Conservation (phyloP, 1,140 invertebrate species). For the Atta cephalotes region DNA sequence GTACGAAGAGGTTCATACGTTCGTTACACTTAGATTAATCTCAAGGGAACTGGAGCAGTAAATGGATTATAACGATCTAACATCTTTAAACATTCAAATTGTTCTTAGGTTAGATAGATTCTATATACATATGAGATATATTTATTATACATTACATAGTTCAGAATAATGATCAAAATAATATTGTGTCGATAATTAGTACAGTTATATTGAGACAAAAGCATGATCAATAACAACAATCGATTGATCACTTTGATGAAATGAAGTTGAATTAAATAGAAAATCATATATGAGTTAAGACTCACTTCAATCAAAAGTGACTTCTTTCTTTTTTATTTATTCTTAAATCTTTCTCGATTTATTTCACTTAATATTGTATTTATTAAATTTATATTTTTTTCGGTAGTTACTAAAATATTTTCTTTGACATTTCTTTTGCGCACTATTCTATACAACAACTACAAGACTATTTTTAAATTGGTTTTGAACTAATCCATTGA, state of each 20-base stretch:
- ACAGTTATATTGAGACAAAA: background rate
- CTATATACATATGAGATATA: background rate
- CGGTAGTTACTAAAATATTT: too few species aligned
- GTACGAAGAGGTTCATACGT: background rate
- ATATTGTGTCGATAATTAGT: background rate
- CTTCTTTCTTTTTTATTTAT: too few species aligned
- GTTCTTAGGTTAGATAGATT: background rate
- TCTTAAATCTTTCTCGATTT: too few species aligned
- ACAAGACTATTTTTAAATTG: constrained; percentile 14
- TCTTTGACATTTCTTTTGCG: background rate
- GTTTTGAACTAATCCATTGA: background rate
- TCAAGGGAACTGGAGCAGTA: constrained; percentile 30
- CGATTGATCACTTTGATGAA: background rate
- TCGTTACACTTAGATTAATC: constrained; percentile 10
- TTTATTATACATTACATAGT: background rate
- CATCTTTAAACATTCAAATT: constrained; percentile 17
- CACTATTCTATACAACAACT: background rate
- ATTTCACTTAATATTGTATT: too few species aligned
- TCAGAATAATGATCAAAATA: background rate
- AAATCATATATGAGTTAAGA: background rate
- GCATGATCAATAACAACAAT: background rate
- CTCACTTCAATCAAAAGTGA: background rate
- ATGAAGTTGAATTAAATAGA: background rate
- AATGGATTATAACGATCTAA: constrained; percentile 26
- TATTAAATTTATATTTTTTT: too few species aligned